These are phyloP conservation scores for Aegotheles bennettii DNA, from an alignment of 2,113 vertebrate species.

Conservation along the genomic window DNA sequence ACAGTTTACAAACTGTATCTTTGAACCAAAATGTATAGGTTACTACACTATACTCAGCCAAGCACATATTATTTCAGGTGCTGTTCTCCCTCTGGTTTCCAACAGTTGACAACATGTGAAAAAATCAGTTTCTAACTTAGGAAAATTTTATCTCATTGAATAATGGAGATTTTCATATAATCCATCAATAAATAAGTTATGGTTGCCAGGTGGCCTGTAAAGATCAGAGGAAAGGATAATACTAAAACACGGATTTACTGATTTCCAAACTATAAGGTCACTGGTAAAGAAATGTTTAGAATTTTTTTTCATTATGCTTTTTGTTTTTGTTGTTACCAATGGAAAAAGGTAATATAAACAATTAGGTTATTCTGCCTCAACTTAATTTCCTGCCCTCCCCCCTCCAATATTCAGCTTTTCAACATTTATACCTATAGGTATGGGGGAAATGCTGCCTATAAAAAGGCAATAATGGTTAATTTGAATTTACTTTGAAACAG, in stretches of 20 bases:
- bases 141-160: conserved; percentile 27
- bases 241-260: conserved; percentile 8
- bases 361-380: conserved; percentile 49
- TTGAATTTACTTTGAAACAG: conserved; percentile 19
- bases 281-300: conserved; percentile 18
- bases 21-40: conserved; percentile 70
- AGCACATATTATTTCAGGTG: conserved; percentile 61
- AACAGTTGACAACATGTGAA: conserved; percentile 5
- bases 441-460: not conserved
- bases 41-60: conserved; percentile 27
- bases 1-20: conserved; percentile 63
- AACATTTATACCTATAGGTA: conserved; percentile 17
- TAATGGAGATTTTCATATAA: conserved; percentile 59
- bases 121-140: conserved; percentile 48
- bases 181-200: conserved; percentile 20
- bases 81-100: conserved; percentile 41
- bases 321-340: conserved; percentile 32
- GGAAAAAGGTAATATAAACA: conserved; percentile 28
- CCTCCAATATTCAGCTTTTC: conserved; percentile 41
- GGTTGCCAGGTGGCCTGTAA: conserved; percentile 50
- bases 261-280: conserved; percentile 26
- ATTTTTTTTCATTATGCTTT: not conserved
- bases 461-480: conserved; percentile 10
- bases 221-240: conserved; percentile 38
- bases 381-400: not conserved